Evolutionary conservation across 2,888 invertebrate species (phyloP).

Genomic region (Yponomeuta sedellus): DNA sequence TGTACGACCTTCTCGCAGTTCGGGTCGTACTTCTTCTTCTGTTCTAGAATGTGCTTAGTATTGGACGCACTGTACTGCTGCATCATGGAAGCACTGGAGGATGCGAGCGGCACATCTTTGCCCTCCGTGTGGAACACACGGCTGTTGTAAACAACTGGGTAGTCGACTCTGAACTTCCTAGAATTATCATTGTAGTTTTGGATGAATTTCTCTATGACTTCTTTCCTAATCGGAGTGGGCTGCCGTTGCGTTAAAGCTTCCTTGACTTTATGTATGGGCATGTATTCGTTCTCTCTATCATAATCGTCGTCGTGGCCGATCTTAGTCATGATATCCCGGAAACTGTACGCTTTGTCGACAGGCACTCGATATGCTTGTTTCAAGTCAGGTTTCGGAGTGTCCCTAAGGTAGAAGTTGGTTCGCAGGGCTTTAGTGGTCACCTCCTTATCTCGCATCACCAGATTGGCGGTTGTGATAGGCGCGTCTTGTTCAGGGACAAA

Average conservation of each 20-base stretch:
- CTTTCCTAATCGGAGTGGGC: slow-evolving; percentile 38
- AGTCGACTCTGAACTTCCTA: slow-evolving; percentile 52
- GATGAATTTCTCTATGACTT: slow-evolving; percentile 50
- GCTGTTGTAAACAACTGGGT: slow-evolving; percentile 57
- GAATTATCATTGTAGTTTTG: slow-evolving; percentile 60
- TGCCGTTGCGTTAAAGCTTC: neutral
- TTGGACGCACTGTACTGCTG: slow-evolving; percentile 33
- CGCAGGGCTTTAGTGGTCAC: neutral
- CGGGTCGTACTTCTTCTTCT: slow-evolving; percentile 34
- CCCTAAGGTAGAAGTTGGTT: neutral
- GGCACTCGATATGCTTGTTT: neutral
- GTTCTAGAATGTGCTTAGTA: slow-evolving; percentile 19
- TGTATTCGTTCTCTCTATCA: slow-evolving; percentile 38
- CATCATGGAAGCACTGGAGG: slow-evolving; percentile 50
- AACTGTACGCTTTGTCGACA: neutral
- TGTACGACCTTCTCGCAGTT: slow-evolving; percentile 53
- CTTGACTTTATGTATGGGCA: neutral
- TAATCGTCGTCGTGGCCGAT: slow-evolving; percentile 32
- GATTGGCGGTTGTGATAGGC: neutral
- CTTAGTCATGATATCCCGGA: neutral
- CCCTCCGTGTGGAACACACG: slow-evolving; percentile 47
- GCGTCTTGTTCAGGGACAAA: neutral
- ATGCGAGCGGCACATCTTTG: slow-evolving; percentile 34
- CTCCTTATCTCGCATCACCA: neutral
- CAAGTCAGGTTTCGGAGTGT: neutral